Conservation (phyloP, 1,140 invertebrate genomes). For the Latrodectus geometricus region DNA sequence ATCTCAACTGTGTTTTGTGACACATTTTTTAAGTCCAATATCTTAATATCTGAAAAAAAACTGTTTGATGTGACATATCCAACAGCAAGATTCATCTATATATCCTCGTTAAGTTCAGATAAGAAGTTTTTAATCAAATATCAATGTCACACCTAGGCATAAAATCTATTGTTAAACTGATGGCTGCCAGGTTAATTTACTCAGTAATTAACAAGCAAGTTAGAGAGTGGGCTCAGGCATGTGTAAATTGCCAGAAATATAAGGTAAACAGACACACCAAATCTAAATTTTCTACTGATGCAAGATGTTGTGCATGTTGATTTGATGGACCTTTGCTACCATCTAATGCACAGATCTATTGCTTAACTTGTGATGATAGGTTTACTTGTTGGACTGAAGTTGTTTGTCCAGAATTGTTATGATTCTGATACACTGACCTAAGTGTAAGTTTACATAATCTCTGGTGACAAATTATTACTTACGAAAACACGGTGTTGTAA, state of each 20-base stretch:
- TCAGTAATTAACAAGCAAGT: background rate
- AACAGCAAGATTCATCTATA: conserved; percentile 66
- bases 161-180: background rate
- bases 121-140: conserved; percentile 66
- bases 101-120: conserved; percentile 68
- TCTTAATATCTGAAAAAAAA: background rate
- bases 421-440: too few species aligned
- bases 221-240: background rate
- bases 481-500: too few species aligned
- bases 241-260: background rate
- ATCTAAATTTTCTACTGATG: background rate
- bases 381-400: background rate
- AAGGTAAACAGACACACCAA: conserved; percentile 54
- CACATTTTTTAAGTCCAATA: background rate
- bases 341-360: background rate
- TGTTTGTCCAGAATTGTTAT: background rate
- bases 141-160: conserved; percentile 64
- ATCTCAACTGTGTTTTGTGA: conserved; percentile 12
- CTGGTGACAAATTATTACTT: too few species aligned
- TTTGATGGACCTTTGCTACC: background rate
- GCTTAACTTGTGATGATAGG: background rate
- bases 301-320: background rate
- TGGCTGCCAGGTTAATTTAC: background rate
- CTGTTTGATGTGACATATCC: background rate
- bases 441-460: too few species aligned